These are phyloP conservation scores for Pelodytes ibericus DNA, from an alignment of 2,797 vertebrate genomes.

Conservation along the genomic window DNA sequence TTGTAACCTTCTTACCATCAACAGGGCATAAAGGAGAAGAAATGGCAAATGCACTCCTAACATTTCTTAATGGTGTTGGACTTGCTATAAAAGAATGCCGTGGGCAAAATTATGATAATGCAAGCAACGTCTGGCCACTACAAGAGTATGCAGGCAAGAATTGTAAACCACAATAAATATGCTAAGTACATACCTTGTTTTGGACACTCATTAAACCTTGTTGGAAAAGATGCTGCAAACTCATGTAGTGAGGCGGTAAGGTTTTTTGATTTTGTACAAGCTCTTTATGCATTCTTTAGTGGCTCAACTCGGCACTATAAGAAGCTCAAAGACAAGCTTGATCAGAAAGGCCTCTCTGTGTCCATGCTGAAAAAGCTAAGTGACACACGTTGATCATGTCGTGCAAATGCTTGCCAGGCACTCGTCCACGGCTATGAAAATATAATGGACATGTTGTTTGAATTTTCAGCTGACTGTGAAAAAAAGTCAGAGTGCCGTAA, in stretches of 20 bases:
- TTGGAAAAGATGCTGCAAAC: slow-evolving; percentile 8
- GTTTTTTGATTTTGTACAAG: slow-evolving; percentile 14
- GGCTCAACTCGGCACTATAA: background rate
- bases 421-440: slow-evolving; percentile 5
- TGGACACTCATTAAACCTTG: slow-evolving; percentile 12
- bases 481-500: background rate
- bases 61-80: slow-evolving; percentile 13
- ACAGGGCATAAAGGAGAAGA: slow-evolving; percentile 17
- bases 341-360: background rate
- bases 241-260: slow-evolving; percentile 8
- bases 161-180: background rate
- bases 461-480: slow-evolving; percentile 10
- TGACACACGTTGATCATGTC: slow-evolving; percentile 13
- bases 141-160: slow-evolving; percentile 6
- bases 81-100: background rate
- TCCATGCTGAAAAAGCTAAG: slow-evolving; percentile 9
- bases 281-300: slow-evolving; percentile 3
- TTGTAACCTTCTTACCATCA: slow-evolving; percentile 5
- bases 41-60: no score
- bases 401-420: slow-evolving; percentile 16
- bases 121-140: slow-evolving; percentile 13
- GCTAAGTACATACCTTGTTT: background rate
- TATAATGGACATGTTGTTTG: slow-evolving; percentile 14
- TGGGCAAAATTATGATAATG: slow-evolving; percentile 10
- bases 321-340: slow-evolving; percentile 5